phyloP scores from a whole-genome alignment of 2,888 invertebrate species.

The Spatulosminthurus flaviceps region DNA sequence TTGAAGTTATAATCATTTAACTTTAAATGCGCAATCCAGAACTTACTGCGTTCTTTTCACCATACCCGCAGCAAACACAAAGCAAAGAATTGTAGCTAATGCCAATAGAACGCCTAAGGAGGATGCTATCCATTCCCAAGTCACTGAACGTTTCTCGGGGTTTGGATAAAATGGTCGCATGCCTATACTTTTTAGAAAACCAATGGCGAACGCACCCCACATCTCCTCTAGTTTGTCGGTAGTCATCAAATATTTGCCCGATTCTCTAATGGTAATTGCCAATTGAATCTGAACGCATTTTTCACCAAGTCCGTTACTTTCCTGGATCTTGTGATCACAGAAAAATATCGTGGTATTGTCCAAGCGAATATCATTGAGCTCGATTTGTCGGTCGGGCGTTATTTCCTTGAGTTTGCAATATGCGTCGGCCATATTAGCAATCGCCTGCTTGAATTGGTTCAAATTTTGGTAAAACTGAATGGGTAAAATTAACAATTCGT shows the following conservation, averaged over 20 bases:
- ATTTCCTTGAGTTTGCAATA: background rate
- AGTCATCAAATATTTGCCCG: slow-evolving; percentile 6
- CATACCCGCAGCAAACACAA: background rate
- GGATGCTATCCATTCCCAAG: slow-evolving; percentile 44
- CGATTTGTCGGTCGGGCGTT: background rate
- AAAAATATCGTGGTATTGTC: slow-evolving; percentile 26
- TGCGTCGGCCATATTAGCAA: slow-evolving; percentile 20
- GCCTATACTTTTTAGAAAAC: background rate
- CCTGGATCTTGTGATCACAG: slow-evolving; percentile 20
- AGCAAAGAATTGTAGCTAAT: background rate
- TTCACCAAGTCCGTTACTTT: background rate
- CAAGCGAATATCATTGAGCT: slow-evolving; percentile 33
- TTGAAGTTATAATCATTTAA: no score
- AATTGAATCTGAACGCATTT: slow-evolving; percentile 35
- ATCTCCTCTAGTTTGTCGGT: slow-evolving; percentile 11
- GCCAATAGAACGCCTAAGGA: slow-evolving; percentile 29
- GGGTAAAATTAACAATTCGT: no score
- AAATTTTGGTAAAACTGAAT: slow-evolving; percentile 18
- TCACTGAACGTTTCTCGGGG: background rate
- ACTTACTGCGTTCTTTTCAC: background rate
- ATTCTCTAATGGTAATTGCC: slow-evolving; percentile 34
- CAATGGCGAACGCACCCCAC: slow-evolving; percentile 3
- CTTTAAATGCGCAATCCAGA: background rate
- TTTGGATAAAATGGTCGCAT: background rate
- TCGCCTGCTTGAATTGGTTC: background rate